phyloP scores from a whole-genome alignment of 2,113 vertebrate species.

The Callochromis pleurospilus region DNA sequence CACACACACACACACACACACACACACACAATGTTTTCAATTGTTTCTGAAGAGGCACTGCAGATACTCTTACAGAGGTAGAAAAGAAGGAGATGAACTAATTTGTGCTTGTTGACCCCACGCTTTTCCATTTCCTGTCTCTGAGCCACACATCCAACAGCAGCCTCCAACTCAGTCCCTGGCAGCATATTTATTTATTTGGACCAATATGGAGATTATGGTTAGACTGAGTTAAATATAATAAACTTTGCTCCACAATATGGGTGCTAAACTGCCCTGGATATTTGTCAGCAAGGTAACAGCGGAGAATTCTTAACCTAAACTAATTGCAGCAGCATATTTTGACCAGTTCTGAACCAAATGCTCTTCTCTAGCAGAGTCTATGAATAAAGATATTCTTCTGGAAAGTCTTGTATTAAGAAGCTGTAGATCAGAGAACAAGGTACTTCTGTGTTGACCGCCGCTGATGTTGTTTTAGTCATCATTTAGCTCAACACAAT shows the following conservation, averaged over 20 bases:
- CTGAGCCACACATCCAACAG: neutral
- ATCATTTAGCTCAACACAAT: neutral
- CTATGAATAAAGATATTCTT: neutral
- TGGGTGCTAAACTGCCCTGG: neutral
- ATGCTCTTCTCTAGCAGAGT: neutral
- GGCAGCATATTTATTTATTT: neutral
- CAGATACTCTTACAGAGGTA: neutral
- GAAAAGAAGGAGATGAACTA: conserved; percentile 4
- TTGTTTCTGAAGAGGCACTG: neutral
- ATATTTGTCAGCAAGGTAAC: neutral
- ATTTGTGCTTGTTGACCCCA: conserved; percentile 28
- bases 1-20: neutral
- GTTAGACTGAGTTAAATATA: neutral
- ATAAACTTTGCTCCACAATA: neutral
- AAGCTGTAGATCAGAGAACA: neutral
- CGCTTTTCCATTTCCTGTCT: conserved; percentile 31
- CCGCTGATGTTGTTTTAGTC: neutral
- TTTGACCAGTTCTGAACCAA: neutral
- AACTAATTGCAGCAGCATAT: neutral
- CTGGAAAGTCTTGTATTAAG: neutral
- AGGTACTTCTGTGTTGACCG: neutral
- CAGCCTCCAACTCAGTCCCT: neutral
- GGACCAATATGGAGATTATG: neutral
- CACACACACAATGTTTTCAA: neutral
- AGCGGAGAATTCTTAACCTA: neutral